Conservation (phyloP, 2,113 vertebrate species). For the Dolichotis patagonum region DNA sequence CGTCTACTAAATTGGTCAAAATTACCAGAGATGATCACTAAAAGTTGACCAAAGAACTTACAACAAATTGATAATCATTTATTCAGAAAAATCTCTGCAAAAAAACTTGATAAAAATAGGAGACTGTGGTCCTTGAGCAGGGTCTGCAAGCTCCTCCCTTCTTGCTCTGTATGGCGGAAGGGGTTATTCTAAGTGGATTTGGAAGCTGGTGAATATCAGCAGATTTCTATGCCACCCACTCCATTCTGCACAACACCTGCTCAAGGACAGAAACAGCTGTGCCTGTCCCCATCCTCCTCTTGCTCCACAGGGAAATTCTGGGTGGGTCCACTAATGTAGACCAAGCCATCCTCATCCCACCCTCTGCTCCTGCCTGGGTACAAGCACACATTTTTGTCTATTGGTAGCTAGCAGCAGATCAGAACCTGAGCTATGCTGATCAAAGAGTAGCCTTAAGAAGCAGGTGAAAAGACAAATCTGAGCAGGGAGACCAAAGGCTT, state of each 20-base stretch:
- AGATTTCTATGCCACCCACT: not conserved
- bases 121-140: not conserved
- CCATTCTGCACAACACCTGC: not conserved
- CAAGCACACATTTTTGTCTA: not conserved
- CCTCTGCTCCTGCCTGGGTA: not conserved
- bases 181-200: no score
- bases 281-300: not conserved
- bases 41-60: not conserved
- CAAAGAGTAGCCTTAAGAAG: not conserved
- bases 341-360: no score
- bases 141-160: not conserved
- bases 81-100: not conserved
- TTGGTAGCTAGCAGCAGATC: not conserved
- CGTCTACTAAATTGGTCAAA: not conserved
- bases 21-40: not conserved
- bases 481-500: not conserved
- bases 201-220: not conserved
- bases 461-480: not conserved
- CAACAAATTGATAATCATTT: not conserved
- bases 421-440: not conserved
- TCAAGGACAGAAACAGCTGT: not conserved
- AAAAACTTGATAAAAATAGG: not conserved
- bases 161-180: no score
- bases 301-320: not conserved
- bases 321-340: not conserved